Conservation (phyloP, 30 jellyfish, hydroid and myxozoan species). For the Cassiopea andromeda region DNA sequence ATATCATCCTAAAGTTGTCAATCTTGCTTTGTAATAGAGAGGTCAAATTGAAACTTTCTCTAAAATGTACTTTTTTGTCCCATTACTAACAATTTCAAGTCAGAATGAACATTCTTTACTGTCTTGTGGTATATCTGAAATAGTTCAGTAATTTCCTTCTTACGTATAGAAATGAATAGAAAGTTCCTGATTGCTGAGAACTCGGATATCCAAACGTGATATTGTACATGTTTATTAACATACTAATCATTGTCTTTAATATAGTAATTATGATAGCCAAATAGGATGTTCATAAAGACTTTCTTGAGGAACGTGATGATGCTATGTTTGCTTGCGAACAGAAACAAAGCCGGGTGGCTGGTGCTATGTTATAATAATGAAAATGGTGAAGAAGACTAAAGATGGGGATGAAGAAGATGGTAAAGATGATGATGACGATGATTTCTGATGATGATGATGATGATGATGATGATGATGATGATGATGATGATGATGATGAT, state of each 20-base stretch:
- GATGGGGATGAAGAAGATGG: background rate
- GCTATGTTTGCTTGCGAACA: background rate
- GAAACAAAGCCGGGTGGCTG: no score
- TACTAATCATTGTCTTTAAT: no score
- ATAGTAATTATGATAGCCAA: no score
- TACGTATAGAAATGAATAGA: background rate
- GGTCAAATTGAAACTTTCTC: no score
- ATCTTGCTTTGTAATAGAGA: no score
- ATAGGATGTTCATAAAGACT: no score
- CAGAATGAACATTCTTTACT: background rate
- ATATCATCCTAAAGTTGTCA: no score
- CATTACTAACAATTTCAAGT: background rate
- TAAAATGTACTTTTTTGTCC: no score
- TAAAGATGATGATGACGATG: slow-evolving; percentile 1
- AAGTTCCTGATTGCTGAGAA: background rate
- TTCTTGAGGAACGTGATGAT: background rate
- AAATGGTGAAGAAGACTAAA: background rate
- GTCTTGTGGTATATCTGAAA: background rate
- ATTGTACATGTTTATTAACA: no score
- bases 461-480: slow-evolving; percentile 1
- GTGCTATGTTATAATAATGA: background rate
- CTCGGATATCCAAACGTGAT: no score
- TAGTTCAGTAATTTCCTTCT: background rate
- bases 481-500: background rate
- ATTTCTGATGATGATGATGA: background rate